phyloP scores from a whole-genome alignment of 1,140 invertebrate genomes.

The Sycophaga agraensis region DNA sequence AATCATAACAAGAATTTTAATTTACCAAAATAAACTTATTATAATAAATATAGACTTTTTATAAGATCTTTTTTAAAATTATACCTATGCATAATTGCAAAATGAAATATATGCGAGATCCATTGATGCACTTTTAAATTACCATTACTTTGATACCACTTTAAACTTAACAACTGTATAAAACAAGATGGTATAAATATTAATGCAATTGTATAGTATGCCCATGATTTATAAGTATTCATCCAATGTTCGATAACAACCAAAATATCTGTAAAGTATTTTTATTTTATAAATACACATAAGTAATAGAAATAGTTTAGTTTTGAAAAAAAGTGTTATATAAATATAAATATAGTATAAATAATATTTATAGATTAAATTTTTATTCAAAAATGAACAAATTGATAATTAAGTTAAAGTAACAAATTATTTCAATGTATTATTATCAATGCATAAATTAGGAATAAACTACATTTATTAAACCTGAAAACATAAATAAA shows the following conservation, averaged over 20 bases:
- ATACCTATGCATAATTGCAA: conserved; percentile 55
- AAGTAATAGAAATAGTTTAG: background rate
- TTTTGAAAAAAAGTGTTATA: background rate
- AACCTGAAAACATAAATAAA: too few species aligned
- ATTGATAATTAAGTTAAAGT: background rate
- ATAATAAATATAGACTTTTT: background rate
- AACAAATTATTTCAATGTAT: too few species aligned
- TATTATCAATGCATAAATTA: too few species aligned
- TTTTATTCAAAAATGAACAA: background rate
- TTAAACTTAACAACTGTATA: conserved; percentile 54
- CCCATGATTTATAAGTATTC: conserved; percentile 49
- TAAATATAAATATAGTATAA: background rate
- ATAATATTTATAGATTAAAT: background rate
- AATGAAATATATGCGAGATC: conserved; percentile 47
- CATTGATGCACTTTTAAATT: conserved; percentile 43
- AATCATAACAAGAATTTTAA: conserved; percentile 5
- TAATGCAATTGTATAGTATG: conserved; percentile 49
- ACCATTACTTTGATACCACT: conserved; percentile 52
- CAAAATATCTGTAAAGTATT: conserved; percentile 46
- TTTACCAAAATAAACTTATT: background rate
- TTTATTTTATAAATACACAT: conserved; percentile 1
- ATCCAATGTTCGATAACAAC: conserved; percentile 51
- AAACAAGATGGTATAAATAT: conserved; percentile 51
- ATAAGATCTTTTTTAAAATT: conserved; percentile 8
- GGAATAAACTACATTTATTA: too few species aligned